Conservation (phyloP, 2,113 vertebrate genomes). For the Emydocephalus ijimae region DNA sequence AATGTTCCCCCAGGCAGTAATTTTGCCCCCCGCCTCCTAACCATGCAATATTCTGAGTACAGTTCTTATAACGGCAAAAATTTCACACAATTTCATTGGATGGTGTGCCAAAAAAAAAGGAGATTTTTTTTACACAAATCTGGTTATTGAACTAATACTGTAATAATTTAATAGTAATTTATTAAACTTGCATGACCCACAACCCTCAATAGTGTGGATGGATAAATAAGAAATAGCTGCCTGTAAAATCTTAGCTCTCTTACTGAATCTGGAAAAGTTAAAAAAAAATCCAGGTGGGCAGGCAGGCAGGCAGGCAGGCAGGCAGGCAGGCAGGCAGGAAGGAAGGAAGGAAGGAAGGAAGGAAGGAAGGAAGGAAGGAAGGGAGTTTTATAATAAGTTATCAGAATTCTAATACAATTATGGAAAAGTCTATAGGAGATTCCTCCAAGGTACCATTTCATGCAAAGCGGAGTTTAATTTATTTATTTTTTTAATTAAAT, state of each 20-base stretch:
- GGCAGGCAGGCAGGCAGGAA: rapidly evolving
- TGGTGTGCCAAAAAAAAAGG: neutral
- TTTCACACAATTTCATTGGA: neutral
- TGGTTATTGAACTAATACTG: neutral
- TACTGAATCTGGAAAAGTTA: neutral
- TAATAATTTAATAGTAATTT: neutral
- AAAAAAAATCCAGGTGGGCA: too few species aligned
- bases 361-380: too few species aligned
- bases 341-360: too few species aligned
- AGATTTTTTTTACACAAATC: neutral
- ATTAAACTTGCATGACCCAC: neutral
- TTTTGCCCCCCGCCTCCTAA: neutral
- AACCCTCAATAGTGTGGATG: neutral
- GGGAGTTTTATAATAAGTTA: neutral
- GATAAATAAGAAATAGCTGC: neutral
- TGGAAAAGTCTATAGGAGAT: neutral
- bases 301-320: too few species aligned
- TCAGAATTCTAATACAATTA: neutral
- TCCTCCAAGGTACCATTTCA: neutral
- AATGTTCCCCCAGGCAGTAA: neutral
- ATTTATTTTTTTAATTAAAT: neutral
- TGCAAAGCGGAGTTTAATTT: too few species aligned
- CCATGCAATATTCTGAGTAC: neutral
- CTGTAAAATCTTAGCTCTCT: neutral
- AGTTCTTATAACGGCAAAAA: neutral